These are phyloP conservation scores for Notarius quadriscutis DNA, from an alignment of 2,113 vertebrate species.

Conservation along the genomic window DNA sequence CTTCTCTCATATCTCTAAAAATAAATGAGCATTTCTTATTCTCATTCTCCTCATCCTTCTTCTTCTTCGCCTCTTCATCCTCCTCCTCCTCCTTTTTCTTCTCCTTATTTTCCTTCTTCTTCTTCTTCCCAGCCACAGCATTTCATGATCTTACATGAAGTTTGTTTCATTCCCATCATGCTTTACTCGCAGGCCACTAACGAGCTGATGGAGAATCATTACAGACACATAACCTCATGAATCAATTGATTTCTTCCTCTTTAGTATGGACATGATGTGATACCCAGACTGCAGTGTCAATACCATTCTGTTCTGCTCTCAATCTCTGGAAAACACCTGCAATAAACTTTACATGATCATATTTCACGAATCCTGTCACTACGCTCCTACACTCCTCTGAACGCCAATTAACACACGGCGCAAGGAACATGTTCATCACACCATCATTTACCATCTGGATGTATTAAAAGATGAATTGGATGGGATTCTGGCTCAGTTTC, in stretches of 20 bases:
- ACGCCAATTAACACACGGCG: not conserved
- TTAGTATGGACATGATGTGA: conserved; percentile 3
- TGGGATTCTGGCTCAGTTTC: not conserved
- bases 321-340: not conserved
- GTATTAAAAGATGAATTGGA: not conserved
- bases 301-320: not conserved
- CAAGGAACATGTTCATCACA: not conserved
- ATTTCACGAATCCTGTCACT: not conserved
- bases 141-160: not conserved
- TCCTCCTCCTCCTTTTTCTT: not conserved
- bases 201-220: conserved; percentile 8
- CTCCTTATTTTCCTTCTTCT: no score
- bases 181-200: not conserved
- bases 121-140: not conserved
- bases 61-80: not conserved
- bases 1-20: not conserved
- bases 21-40: not conserved
- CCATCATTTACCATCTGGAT: not conserved
- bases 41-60: no score
- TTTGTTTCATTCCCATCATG: not conserved
- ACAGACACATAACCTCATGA: not conserved
- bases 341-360: not conserved
- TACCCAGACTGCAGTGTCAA: not conserved
- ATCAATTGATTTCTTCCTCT: conserved; percentile 29
- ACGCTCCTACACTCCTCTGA: not conserved